Conservation (phyloP, 2,888 invertebrate species). For the Drosophila yooni region DNA sequence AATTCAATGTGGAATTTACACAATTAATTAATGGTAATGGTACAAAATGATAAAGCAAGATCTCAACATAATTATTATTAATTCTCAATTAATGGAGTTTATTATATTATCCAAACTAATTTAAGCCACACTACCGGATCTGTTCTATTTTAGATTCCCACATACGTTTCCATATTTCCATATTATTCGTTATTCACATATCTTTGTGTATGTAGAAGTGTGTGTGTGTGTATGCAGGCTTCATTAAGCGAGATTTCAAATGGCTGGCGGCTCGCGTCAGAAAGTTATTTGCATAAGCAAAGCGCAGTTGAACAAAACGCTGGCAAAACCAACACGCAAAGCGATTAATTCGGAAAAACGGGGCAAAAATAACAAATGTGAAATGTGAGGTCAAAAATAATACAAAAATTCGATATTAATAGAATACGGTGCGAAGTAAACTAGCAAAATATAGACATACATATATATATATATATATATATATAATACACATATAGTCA, state of each 20-base stretch:
- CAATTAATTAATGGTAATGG: neutral
- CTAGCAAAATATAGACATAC: neutral
- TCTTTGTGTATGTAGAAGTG: neutral
- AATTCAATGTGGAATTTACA: slow-evolving; percentile 7
- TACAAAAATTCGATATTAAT: slow-evolving; percentile 63
- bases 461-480: neutral
- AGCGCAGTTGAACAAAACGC: slow-evolving; percentile 57
- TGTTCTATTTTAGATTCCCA: slow-evolving; percentile 12
- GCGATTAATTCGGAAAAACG: slow-evolving; percentile 29
- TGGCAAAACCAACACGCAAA: slow-evolving; percentile 43
- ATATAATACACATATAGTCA: neutral
- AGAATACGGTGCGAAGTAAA: slow-evolving; percentile 39
- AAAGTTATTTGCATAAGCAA: slow-evolving; percentile 57
- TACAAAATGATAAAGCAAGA: neutral
- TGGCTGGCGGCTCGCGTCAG: slow-evolving; percentile 36
- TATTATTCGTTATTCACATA: neutral
- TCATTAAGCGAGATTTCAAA: slow-evolving; percentile 57
- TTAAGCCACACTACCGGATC: slow-evolving; percentile 12
- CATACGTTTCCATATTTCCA: slow-evolving; percentile 20
- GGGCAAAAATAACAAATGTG: slow-evolving; percentile 35
- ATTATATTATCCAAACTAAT: too few species aligned
- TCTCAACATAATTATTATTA: neutral
- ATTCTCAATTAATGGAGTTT: too few species aligned
- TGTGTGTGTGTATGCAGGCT: slow-evolving; percentile 10
- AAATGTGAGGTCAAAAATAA: slow-evolving; percentile 23